Base-by-base conservation (phyloP, 30 jellyfish, hydroid and myxozoan species). In the Hydra vulgaris region DNA sequence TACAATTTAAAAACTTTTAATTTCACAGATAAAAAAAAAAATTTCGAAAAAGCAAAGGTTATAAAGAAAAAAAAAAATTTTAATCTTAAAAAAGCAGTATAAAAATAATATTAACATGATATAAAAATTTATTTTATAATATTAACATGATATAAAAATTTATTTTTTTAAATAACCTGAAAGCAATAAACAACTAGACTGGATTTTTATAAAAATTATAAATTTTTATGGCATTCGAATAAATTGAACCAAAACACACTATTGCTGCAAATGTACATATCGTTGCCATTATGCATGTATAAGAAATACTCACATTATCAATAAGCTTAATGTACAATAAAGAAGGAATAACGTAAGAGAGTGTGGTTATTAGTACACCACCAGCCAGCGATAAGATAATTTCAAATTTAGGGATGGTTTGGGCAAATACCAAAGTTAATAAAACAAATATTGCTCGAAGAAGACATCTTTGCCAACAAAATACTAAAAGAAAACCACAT, bases 381-480 rank as follows among this genome's bases (percentile, higher is more conserved):
- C 85, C 85, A 78, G 22, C 18, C 5, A 78, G 53, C 0, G 85
- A 78, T 18, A 78, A 17, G 8, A 78, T 19, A 7, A 78, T 78
- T 0, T 78, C 54, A 52, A 78, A 78, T 23, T 52, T 19, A 7
- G 85, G 85, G 26, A 78, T 52, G 53, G 53, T 20, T 78, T 78
- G 74, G 3, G 80, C 85, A 15, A 27, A 22, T 17, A 78, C n/a
- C 54, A 78, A 78, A 21, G 85, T 78, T 0, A 61, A 22, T 8
- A 78, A 66, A 12, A 78, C 85, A 21, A 78, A 27, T 0, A 18
- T 22, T 18, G 81, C 1, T 53, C 85, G 85, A 12, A 78, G 12
- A 18, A 19, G 7, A 53, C 85, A 78, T 54, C 85, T 54, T 78
- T 78, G 85, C 85, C 85, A 78, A 25, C 85, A 21, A 23, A 78